Conservation (phyloP, 2,113 vertebrate species). For the Tringa solitaria region DNA sequence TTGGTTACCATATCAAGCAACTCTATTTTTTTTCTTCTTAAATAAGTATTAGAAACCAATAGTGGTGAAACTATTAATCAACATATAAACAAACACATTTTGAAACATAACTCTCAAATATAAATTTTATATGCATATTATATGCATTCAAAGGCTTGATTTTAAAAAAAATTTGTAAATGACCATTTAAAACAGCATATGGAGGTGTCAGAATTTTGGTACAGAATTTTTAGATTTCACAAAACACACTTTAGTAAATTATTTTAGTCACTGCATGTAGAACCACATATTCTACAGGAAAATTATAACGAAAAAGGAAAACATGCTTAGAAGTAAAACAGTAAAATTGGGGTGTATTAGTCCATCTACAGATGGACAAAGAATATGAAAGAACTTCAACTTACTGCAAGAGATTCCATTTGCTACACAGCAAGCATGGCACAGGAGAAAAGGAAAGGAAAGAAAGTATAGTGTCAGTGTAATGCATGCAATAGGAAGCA, state of each 20-base stretch:
- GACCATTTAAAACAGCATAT: not conserved
- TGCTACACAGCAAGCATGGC: constrained; percentile 98
- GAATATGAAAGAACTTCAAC: constrained; percentile 85
- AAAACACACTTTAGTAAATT: constrained; percentile 38
- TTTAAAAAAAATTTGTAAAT: not conserved
- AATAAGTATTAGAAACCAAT: not conserved
- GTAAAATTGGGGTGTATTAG: constrained; percentile 64
- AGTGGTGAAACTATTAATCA: not conserved
- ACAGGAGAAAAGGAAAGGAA: constrained; percentile 87
- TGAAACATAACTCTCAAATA: not conserved
- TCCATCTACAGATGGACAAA: constrained; percentile 74
- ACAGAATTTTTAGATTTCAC: constrained; percentile 45
- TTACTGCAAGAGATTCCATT: constrained; percentile 99
- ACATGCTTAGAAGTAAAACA: constrained; percentile 70
- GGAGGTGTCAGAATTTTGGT: constrained; percentile 6
- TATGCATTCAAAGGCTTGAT: not conserved
- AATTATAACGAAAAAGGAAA: constrained; percentile 43
- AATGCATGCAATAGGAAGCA: constrained; percentile 82
- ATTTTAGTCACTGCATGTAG: constrained; percentile 38
- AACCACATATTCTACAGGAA: constrained; percentile 25
- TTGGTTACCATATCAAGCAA: not conserved
- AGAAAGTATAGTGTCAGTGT: constrained; percentile 85
- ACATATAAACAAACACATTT: not conserved
- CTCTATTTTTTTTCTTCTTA: not conserved
- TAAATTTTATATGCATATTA: not conserved